Percentiles rank a stretch among this genome's conserved stretches.
Evolutionary conservation across 1,140 invertebrate species (phyloP).

Genomic region (Euschistus heros): DNA sequence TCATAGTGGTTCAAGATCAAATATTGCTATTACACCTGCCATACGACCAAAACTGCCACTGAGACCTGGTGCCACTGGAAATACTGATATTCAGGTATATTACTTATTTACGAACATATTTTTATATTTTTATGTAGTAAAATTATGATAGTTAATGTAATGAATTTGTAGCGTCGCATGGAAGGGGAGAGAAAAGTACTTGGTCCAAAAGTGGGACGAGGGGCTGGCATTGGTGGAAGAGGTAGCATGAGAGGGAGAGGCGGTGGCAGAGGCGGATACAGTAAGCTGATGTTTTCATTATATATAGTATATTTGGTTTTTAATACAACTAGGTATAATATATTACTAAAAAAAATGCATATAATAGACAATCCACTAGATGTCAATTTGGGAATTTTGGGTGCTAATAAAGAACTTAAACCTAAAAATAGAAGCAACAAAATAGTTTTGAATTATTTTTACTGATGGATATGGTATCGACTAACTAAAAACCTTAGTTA

Average conservation of each 20-base stretch:
- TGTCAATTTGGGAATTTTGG: too few species aligned
- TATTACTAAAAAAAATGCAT: too few species aligned
- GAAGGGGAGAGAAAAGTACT: conserved; percentile 14
- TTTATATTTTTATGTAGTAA: background rate
- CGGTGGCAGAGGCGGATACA: background rate
- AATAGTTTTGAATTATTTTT: too few species aligned
- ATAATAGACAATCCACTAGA: too few species aligned
- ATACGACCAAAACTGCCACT: background rate
- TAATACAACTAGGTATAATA: too few species aligned
- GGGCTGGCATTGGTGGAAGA: conserved; percentile 32
- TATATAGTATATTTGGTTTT: too few species aligned
- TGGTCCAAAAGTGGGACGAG: conserved; percentile 22
- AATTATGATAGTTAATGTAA: background rate
- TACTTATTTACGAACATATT: background rate
- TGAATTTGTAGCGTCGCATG: background rate
- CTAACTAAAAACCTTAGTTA: too few species aligned
- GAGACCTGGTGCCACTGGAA: background rate
- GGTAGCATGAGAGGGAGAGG: background rate
- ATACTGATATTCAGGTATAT: background rate
- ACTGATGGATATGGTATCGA: too few species aligned
- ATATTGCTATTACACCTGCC: conserved; percentile 3
- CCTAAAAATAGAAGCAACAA: too few species aligned
- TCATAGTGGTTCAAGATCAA: conserved; percentile 15
- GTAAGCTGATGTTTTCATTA: too few species aligned
- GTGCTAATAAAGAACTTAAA: too few species aligned